Percentiles rank a stretch among this genome's conserved stretches.
These are phyloP conservation scores for Stegastes partitus DNA, from an alignment of 2,113 vertebrate species.

Conservation along the genomic window DNA sequence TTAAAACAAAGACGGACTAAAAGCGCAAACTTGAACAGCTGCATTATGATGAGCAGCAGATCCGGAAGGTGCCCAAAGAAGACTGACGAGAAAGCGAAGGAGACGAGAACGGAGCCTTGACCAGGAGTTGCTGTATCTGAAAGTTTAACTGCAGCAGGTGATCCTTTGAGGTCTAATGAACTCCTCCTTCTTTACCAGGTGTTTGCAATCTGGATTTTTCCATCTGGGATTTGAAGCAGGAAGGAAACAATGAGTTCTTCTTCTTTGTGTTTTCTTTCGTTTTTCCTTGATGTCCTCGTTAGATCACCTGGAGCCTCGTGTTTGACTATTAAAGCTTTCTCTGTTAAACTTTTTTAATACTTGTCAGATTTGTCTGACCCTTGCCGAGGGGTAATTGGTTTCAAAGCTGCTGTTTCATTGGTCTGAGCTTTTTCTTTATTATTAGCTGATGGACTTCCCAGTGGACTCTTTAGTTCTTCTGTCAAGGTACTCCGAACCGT, in stretches of 20 bases:
- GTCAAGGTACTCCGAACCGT: not conserved
- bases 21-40: not conserved
- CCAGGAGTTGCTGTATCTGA: no score
- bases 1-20: not conserved
- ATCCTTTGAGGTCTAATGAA: not conserved
- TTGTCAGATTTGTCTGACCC: not conserved
- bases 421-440: not conserved
- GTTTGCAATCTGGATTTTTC: no score
- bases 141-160: not conserved
- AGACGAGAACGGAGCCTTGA: no score
- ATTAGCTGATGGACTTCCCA: not conserved
- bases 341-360: no score
- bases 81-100: not conserved
- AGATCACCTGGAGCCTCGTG: no score
- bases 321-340: no score
- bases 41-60: not conserved
- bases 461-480: not conserved
- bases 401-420: not conserved
- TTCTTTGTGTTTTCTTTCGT: conserved; percentile 10
- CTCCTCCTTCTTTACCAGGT: no score
- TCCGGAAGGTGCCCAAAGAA: not conserved
- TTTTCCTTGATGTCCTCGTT: no score
- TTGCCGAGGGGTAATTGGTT: not conserved
- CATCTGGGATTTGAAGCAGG: no score
- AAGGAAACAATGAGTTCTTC: no score